A percentile compares a stretch with the other conserved stretches of the same genome.
phyloP scores from a whole-genome alignment of 2,797 vertebrate species.

The Lepidocolaptes lacrymiger region DNA sequence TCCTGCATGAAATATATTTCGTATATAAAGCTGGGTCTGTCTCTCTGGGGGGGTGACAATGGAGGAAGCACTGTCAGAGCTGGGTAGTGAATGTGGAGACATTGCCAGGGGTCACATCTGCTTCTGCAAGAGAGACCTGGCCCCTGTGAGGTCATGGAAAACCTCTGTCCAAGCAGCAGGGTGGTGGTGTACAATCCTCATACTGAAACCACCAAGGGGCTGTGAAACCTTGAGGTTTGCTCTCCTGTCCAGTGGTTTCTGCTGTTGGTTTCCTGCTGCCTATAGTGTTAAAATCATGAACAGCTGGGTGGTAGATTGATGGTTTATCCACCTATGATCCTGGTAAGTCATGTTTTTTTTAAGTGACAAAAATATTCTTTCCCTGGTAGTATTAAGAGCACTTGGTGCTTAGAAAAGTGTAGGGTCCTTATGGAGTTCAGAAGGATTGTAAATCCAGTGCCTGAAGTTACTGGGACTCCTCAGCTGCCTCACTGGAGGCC shows the following conservation, averaged over 20 bases:
- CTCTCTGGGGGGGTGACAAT: background rate
- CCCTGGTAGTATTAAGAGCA: background rate
- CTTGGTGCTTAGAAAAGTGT: background rate
- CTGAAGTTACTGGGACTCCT: background rate
- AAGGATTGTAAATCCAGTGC: background rate
- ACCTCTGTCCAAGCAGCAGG: background rate
- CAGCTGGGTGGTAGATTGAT: background rate
- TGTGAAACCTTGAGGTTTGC: background rate
- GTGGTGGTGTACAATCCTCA: too few species aligned
- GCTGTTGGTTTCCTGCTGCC: background rate
- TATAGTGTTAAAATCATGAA: background rate
- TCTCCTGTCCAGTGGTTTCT: background rate
- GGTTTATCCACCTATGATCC: background rate
- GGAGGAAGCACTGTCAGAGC: background rate
- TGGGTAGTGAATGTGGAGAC: rapidly evolving
- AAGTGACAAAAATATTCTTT: background rate
- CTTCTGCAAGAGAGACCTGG: background rate
- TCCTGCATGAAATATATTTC: background rate
- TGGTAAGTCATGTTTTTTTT: background rate
- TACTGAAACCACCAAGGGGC: background rate
- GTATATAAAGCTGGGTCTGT: too few species aligned
- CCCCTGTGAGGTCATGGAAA: background rate
- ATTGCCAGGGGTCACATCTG: too few species aligned
- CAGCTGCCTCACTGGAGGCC: background rate
- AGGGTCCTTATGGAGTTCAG: background rate